These are phyloP conservation scores for Bhutanitis thaidina DNA, from an alignment of 2,888 invertebrate species.

Conservation along the genomic window DNA sequence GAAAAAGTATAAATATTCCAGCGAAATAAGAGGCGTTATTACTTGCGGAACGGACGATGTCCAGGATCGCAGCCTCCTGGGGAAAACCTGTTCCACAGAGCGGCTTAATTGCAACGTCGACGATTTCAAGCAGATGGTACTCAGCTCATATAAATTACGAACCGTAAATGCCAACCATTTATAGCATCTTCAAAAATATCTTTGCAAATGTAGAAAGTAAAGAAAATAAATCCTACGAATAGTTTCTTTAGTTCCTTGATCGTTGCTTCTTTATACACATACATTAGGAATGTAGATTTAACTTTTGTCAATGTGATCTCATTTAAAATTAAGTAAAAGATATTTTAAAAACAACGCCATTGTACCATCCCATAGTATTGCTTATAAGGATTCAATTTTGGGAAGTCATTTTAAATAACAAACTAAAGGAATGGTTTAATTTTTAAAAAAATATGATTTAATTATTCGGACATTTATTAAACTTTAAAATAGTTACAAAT, in stretches of 20 bases:
- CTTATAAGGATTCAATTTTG: too few species aligned
- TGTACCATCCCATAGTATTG: too few species aligned
- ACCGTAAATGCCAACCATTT: slow-evolving; percentile 18
- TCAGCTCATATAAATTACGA: slow-evolving; percentile 20
- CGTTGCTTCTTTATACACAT: neutral
- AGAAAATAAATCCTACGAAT: slow-evolving; percentile 4
- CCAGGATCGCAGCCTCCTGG: slow-evolving; percentile 14
- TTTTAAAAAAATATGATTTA: too few species aligned
- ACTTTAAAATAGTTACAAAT: too few species aligned
- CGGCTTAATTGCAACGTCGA: slow-evolving; percentile 14
- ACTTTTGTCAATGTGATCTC: too few species aligned
- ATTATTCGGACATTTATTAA: too few species aligned
- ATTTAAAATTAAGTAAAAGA: too few species aligned
- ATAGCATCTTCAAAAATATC: slow-evolving; percentile 11
- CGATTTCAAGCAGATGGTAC: slow-evolving; percentile 19
- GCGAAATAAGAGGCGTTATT: neutral
- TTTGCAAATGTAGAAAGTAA: slow-evolving; percentile 10
- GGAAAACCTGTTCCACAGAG: slow-evolving; percentile 13
- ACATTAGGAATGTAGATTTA: too few species aligned
- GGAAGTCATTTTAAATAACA: too few species aligned
- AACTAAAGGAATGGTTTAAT: too few species aligned
- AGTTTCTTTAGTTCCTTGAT: neutral
- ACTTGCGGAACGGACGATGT: slow-evolving; percentile 1
- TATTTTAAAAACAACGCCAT: too few species aligned
- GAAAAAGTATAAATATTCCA: too few species aligned